A percentile compares a stretch with the other conserved stretches of the same genome.
phyloP scores from a whole-genome alignment of 1,140 invertebrate species.

The Meloidogyne hapla region DNA sequence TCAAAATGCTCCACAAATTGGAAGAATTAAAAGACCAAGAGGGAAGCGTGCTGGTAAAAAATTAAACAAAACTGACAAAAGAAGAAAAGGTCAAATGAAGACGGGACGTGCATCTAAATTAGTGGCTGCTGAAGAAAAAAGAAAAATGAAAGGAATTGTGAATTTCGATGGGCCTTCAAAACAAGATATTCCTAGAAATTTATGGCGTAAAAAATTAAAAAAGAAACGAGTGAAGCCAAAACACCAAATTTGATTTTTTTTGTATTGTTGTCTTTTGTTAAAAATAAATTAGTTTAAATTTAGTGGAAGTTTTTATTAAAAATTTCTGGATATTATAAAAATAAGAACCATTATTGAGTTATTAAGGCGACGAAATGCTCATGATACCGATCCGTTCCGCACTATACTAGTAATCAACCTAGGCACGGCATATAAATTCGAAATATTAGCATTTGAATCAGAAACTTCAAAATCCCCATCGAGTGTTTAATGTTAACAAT shows the following conservation, averaged over 20 bases:
- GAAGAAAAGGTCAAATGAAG: background rate
- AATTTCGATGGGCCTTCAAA: conserved; percentile 17
- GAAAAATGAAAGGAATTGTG: background rate
- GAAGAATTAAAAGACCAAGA: background rate
- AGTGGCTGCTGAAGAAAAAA: too few species aligned
- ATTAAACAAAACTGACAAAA: conserved; percentile 9
- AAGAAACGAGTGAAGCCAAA: conserved; percentile 53
- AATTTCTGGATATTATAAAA: too few species aligned
- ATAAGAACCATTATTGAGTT: too few species aligned
- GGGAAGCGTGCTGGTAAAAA: conserved; percentile 18
- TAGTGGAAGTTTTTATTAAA: too few species aligned
- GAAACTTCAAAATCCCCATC: too few species aligned
- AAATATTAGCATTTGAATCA: too few species aligned
- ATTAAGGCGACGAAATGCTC: too few species aligned
- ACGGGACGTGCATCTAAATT: too few species aligned
- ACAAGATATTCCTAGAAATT: conserved; percentile 30
- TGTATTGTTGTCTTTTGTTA: background rate
- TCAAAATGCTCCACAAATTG: background rate
- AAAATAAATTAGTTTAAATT: background rate
- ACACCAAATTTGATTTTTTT: conserved; percentile 41
- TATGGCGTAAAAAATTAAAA: conserved; percentile 47
- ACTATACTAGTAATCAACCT: too few species aligned
- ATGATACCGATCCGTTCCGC: too few species aligned
- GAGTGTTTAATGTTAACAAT: too few species aligned
- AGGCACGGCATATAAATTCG: too few species aligned